Percentiles rank a stretch among this genome's conserved stretches.
Evolutionary conservation across 2,888 invertebrate species (phyloP).

Genomic region (Idaea biselata): DNA sequence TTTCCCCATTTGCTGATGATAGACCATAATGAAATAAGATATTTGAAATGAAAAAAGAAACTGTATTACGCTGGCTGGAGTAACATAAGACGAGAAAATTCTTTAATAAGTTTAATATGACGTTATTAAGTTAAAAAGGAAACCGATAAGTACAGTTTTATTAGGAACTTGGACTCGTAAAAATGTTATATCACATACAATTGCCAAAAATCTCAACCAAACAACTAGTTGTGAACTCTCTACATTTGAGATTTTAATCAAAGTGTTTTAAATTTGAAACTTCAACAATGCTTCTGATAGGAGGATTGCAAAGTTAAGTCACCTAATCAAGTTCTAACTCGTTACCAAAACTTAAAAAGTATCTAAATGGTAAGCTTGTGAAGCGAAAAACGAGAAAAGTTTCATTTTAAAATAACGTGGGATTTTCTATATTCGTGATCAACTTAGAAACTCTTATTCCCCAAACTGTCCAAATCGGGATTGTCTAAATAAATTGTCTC

Average conservation of each 20-base stretch:
- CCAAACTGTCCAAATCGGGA: slow-evolving; percentile 7
- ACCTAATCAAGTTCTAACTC: slow-evolving; percentile 27
- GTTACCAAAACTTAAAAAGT: slow-evolving; percentile 25
- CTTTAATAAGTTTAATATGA: slow-evolving; percentile 15
- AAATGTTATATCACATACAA: too few species aligned
- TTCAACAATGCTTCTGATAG: background rate
- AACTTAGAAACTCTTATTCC: slow-evolving; percentile 18
- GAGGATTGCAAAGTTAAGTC: slow-evolving; percentile 15
- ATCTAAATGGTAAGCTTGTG: slow-evolving; percentile 24
- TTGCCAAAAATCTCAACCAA: background rate
- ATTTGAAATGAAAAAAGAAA: slow-evolving; percentile 25
- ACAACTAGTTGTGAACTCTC: slow-evolving; percentile 5
- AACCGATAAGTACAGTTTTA: too few species aligned
- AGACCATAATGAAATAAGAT: slow-evolving; percentile 41
- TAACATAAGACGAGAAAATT: slow-evolving; percentile 1
- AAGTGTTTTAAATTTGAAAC: slow-evolving; percentile 4
- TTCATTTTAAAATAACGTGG: slow-evolving; percentile 26
- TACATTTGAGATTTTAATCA: background rate
- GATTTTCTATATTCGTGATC: slow-evolving; percentile 20
- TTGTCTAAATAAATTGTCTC: slow-evolving; percentile 3
- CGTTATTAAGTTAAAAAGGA: background rate
- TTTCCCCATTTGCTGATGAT: slow-evolving; percentile 42
- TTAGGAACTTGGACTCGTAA: too few species aligned
- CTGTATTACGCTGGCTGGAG: background rate
- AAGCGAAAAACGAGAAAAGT: slow-evolving; percentile 29